A percentile compares a stretch with the other conserved stretches of the same genome.
These are phyloP conservation scores for Sus cebifrons DNA, from an alignment of 2,797 vertebrate genomes.

Conservation along the genomic window DNA sequence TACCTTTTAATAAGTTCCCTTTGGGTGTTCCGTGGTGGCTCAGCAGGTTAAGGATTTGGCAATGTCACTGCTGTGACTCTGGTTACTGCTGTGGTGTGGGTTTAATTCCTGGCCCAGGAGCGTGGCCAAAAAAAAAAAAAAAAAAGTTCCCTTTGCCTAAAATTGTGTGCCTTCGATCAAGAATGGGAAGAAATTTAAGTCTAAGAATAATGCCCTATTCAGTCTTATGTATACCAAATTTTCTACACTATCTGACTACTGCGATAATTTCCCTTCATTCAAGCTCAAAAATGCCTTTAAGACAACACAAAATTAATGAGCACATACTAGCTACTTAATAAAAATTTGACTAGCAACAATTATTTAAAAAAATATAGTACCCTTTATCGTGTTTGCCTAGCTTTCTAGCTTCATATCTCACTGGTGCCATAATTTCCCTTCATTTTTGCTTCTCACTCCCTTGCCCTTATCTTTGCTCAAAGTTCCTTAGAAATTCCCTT, in stretches of 20 bases:
- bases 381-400: neutral
- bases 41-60: too few relatives aligned
- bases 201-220: neutral
- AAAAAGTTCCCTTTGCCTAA: neutral
- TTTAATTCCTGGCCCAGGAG: too few relatives aligned
- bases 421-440: neutral
- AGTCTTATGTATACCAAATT: neutral
- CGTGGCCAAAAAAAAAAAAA: too few relatives aligned
- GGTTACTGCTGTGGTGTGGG: too few relatives aligned
- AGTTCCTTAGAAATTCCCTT: neutral
- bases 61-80: too few relatives aligned
- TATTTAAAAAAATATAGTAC: neutral
- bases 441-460: neutral
- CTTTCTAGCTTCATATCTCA: neutral
- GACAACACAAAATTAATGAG: too few relatives aligned
- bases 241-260: neutral
- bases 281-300: neutral
- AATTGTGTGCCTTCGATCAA: neutral
- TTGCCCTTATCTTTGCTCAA: neutral
- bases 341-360: too few relatives aligned
- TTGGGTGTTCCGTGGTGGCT: neutral
- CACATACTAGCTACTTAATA: too few relatives aligned
- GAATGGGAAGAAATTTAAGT: neutral
- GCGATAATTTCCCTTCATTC: neutral
- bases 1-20: neutral